Conservation (phyloP, 2,797 vertebrate genomes). For the Cynopterus sphinx region DNA sequence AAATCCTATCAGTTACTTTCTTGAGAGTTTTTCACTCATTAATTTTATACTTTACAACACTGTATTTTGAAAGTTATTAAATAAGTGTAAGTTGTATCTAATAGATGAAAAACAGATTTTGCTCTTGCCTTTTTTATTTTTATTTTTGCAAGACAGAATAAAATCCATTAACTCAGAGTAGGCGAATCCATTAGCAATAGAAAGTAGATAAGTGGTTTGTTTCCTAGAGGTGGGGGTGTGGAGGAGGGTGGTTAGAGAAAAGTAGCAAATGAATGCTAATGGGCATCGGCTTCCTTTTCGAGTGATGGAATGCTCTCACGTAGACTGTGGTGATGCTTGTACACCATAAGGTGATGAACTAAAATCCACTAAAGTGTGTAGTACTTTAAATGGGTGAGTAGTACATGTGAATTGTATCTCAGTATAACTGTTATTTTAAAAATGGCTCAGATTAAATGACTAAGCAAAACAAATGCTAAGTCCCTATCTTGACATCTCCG, state of each 20-base stretch:
- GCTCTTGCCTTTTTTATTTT: neutral
- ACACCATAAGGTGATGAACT: neutral
- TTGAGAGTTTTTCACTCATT: neutral
- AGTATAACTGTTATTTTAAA: neutral
- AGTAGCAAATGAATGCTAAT: neutral
- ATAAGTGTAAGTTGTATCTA: neutral
- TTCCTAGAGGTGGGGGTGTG: neutral
- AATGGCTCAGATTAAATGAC: neutral
- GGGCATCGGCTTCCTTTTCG: neutral
- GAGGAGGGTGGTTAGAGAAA: neutral
- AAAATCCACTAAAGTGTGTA: neutral
- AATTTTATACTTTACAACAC: neutral
- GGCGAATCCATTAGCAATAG: neutral
- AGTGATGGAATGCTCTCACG: neutral
- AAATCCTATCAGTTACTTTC: neutral
- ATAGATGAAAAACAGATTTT: neutral
- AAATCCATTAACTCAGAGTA: neutral
- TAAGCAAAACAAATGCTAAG: neutral
- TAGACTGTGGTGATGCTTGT: neutral
- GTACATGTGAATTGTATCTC: neutral
- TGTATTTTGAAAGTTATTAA: neutral
- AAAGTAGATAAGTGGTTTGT: neutral
- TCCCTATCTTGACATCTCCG: neutral
- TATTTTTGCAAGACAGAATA: neutral
- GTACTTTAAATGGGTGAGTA: neutral